Evolutionary conservation across 2,888 invertebrate species (phyloP).

Genomic region (Tineola bisselliella): DNA sequence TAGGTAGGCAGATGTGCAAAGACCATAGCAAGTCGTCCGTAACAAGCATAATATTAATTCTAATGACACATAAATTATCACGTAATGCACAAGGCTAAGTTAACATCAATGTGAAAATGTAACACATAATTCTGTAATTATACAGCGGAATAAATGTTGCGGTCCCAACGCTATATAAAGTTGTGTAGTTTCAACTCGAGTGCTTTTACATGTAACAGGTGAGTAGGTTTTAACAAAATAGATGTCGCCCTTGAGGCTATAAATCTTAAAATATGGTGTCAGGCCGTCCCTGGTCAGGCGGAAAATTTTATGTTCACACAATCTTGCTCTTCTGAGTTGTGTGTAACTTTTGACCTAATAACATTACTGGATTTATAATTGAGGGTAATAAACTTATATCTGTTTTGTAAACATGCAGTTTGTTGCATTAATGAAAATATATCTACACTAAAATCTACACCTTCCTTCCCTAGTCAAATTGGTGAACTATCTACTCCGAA

Average conservation of each 20-base stretch:
- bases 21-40: no score
- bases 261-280: slow-evolving; percentile 44
- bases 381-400: no score
- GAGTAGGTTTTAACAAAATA: slow-evolving; percentile 48
- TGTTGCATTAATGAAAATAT: no score
- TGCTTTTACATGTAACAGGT: slow-evolving; percentile 53
- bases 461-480: no score
- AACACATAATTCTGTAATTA: not conserved
- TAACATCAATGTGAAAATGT: not conserved
- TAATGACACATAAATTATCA: no score
- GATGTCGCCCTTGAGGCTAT: slow-evolving; percentile 38
- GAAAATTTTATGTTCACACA: not conserved
- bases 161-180: slow-evolving; percentile 2
- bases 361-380: no score
- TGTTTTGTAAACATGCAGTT: no score
- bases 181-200: slow-evolving; percentile 43
- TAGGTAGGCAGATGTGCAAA: no score
- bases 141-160: not conserved
- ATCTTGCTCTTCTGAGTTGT: not conserved
- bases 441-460: no score
- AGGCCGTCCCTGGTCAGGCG: slow-evolving; percentile 36
- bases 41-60: no score
- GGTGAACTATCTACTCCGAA: no score
- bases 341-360: not conserved
- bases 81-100: no score